Evolutionary conservation across 2,797 vertebrate genomes (phyloP), one percentile per base, ranked within the genome.

Genomic region (Vespertilio murinus): DNA sequence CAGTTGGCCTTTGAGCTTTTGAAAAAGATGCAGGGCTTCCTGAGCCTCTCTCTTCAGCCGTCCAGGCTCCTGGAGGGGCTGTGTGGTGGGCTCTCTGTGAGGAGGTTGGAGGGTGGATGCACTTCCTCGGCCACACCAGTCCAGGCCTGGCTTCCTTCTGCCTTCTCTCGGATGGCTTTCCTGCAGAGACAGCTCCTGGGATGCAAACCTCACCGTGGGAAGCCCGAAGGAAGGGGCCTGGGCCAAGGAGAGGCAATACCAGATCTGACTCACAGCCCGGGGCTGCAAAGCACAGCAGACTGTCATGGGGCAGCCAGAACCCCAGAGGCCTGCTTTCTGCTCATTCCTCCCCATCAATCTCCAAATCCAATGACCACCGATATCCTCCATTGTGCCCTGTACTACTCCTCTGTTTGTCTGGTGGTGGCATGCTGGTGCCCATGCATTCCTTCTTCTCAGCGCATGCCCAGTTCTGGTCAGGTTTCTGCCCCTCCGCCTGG

Each of bases 351-450:
- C 18, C 30, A 18, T 30, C 28, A 6, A 8, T 54, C 59, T 73
- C 47, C 20, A 23, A 30, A 35, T 16, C n/a, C 13, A 33, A 2
- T 18, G n/a, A 61, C 4, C 2, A 4, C 30, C 5, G 3, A 13
- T 2, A 2, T 1, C 65, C 20, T n/a, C 33, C 10, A 4, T 14
- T 23, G 25, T 47, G 28, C 17, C 4, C 4, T 0, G 3, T 5
- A 17, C 6, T 7, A 4, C 28, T 30, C 22, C 69, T 65, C 42
- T 78, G 38, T 17, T 59, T 59, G 78, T 33, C 4, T 25, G 23
- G 25, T 10, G 10, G n/a, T n/a, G 8, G 25, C 52, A 25, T 3
- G 38, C 38, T 14, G 28, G 10, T 8, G 8, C 40, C 77, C 7
- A 2, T 6, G 20, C 56, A 18, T 74, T 54, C 54, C n/a, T 79